phyloP scores from a whole-genome alignment of 1,140 invertebrate genomes.

The Hylaeus volcanicus region DNA sequence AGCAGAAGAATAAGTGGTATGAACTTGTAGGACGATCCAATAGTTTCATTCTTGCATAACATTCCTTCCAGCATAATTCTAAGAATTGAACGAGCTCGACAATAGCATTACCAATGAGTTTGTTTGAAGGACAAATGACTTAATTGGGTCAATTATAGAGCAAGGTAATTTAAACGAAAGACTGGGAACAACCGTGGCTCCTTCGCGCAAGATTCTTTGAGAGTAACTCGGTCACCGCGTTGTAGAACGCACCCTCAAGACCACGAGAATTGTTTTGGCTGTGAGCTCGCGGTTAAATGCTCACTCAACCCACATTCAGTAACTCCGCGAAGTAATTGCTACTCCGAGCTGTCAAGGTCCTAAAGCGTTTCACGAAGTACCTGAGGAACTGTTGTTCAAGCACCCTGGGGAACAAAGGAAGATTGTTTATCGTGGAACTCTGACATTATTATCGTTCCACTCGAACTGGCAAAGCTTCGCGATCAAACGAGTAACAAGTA shows the following conservation, averaged over 20 bases:
- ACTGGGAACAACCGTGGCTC: neutral
- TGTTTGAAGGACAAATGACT: neutral
- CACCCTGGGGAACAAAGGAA: conserved; percentile 41
- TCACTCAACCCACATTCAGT: conserved; percentile 52
- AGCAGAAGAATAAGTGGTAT: too few species aligned
- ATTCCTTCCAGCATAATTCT: too few species aligned
- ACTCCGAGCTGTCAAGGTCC: conserved; percentile 48
- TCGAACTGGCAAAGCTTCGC: neutral
- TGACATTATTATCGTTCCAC: conserved; percentile 2
- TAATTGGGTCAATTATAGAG: neutral
- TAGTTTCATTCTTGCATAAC: too few species aligned
- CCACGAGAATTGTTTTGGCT: conserved; percentile 56
- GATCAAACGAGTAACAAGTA: neutral
- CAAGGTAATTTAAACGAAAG: neutral
- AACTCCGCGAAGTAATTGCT: conserved; percentile 60
- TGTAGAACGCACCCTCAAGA: conserved; percentile 38
- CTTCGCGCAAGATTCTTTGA: neutral
- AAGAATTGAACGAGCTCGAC: too few species aligned
- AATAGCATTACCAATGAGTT: neutral
- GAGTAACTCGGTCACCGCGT: neutral
- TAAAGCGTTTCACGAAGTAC: conserved; percentile 46
- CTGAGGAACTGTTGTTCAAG: conserved; percentile 57
- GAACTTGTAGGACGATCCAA: too few species aligned
- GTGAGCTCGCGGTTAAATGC: conserved; percentile 51
- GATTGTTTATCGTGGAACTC: conserved; percentile 47